Evolutionary conservation across 2,888 invertebrate genomes (phyloP).

Genomic region (Drosophila nigricruria): DNA sequence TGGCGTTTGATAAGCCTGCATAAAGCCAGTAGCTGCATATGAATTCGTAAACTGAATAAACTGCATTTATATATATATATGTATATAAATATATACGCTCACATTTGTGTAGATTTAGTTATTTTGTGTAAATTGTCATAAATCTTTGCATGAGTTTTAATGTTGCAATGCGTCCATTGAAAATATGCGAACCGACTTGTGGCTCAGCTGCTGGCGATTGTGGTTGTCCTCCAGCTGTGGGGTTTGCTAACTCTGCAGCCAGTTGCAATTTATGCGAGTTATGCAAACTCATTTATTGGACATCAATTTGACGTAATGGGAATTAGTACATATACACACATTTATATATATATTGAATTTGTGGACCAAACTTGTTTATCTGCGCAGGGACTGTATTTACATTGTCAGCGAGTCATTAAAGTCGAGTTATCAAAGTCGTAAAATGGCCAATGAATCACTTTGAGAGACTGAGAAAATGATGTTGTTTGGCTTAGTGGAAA

Average conservation of each 20-base stretch:
- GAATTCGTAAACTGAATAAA: neutral
- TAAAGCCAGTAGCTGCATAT: constrained; percentile 37
- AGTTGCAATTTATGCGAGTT: constrained; percentile 68
- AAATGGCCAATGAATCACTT: constrained; percentile 30
- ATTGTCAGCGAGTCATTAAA: constrained; percentile 57
- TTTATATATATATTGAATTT: constrained; percentile 16
- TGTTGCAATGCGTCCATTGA: constrained; percentile 37
- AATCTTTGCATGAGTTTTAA: constrained; percentile 65
- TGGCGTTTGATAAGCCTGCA: constrained; percentile 44
- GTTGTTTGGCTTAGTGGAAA: constrained; percentile 12
- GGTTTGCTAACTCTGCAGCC: constrained; percentile 25
- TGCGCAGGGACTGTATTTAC: constrained; percentile 26
- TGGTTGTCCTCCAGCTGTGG: constrained; percentile 74
- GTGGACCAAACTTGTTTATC: constrained; percentile 42
- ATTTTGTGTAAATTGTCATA: constrained; percentile 63
- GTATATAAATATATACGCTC: neutral
- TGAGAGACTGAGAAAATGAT: constrained; percentile 11
- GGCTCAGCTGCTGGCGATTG: constrained; percentile 64
- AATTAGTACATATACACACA: constrained; percentile 36
- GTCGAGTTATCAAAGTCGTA: constrained; percentile 44
- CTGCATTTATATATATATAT: neutral
- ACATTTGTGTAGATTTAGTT: constrained; percentile 24
- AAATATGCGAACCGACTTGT: constrained; percentile 35
- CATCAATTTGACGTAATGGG: constrained; percentile 78
- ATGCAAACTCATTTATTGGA: constrained; percentile 70